A percentile compares a stretch with the other conserved stretches of the same genome.
Conservation (phyloP, 2,888 invertebrate species). For the Protodeltote pygarga region DNA sequence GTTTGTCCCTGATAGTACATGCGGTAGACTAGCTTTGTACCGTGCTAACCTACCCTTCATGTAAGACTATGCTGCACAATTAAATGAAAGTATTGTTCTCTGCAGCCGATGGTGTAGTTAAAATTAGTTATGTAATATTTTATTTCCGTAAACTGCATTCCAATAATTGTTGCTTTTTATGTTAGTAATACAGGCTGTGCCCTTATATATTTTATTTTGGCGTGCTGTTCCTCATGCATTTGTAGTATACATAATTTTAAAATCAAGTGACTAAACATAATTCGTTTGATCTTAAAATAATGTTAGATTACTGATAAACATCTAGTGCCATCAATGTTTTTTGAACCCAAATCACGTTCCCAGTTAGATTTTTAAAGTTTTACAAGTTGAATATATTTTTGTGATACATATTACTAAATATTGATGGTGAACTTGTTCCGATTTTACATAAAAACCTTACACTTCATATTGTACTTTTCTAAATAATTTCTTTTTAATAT, state of each 20-base stretch:
- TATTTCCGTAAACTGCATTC: conserved; percentile 45
- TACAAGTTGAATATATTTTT: conserved; percentile 10
- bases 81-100: conserved; percentile 23
- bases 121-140: conserved; percentile 17
- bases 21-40: too few species aligned
- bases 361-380: conserved; percentile 13
- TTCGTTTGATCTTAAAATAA: conserved; percentile 32
- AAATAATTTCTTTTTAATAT: too few species aligned
- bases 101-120: conserved; percentile 2
- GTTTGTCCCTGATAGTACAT: too few species aligned
- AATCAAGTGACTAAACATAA: conserved; percentile 29
- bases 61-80: not conserved
- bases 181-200: conserved; percentile 43
- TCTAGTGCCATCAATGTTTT: conserved; percentile 28
- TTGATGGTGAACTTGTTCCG: conserved; percentile 15
- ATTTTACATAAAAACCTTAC: conserved; percentile 6
- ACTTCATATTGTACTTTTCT: conserved; percentile 4
- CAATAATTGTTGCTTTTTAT: conserved; percentile 32
- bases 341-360: conserved; percentile 2
- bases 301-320: conserved; percentile 19
- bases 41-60: too few species aligned
- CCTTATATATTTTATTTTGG: conserved; percentile 19
- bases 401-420: not conserved
- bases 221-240: conserved; percentile 14
- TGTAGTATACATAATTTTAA: conserved; percentile 24